phyloP scores from a whole-genome alignment of 2,113 vertebrate species.

The Neomonachus schauinslandi region DNA sequence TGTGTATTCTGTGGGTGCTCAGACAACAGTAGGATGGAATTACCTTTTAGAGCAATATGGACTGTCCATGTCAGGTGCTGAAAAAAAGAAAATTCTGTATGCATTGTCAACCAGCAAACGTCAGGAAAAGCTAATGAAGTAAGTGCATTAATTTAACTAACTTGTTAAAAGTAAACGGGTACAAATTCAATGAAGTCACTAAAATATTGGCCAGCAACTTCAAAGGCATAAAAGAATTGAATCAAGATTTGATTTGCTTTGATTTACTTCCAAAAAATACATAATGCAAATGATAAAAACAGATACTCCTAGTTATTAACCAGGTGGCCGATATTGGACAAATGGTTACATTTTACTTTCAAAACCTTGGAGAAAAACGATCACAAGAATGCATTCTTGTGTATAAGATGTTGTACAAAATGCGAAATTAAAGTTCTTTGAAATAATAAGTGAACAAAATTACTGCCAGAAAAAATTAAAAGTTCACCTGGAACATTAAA shows the following conservation, averaged over 20 bases:
- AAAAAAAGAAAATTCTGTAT: slow-evolving; percentile 70
- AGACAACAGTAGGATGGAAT: slow-evolving; percentile 68
- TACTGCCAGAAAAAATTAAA: slow-evolving; percentile 12
- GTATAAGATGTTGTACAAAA: not conserved
- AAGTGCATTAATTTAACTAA: slow-evolving; percentile 47
- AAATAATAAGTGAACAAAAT: slow-evolving; percentile 33
- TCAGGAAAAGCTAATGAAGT: slow-evolving; percentile 61
- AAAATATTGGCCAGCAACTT: not conserved
- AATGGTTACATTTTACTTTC: not conserved
- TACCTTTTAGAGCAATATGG: slow-evolving; percentile 64
- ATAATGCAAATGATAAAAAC: slow-evolving; percentile 25
- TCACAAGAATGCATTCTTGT: not conserved
- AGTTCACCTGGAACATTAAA: not conserved
- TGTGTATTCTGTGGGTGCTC: slow-evolving; percentile 54
- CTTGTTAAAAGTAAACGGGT: slow-evolving; percentile 12
- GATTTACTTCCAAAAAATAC: not conserved
- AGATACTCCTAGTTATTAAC: slow-evolving; percentile 9
- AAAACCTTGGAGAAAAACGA: not conserved
- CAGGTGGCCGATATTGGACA: not conserved
- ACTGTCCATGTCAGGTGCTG: slow-evolving; percentile 53
- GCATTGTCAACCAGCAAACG: slow-evolving; percentile 64
- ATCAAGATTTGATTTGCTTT: not conserved
- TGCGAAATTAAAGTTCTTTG: slow-evolving; percentile 30
- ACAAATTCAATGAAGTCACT: not conserved
- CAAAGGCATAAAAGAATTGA: slow-evolving; percentile 5